Evolutionary conservation across 2,113 vertebrate species (phyloP).

Genomic region (Elanoides forficatus): DNA sequence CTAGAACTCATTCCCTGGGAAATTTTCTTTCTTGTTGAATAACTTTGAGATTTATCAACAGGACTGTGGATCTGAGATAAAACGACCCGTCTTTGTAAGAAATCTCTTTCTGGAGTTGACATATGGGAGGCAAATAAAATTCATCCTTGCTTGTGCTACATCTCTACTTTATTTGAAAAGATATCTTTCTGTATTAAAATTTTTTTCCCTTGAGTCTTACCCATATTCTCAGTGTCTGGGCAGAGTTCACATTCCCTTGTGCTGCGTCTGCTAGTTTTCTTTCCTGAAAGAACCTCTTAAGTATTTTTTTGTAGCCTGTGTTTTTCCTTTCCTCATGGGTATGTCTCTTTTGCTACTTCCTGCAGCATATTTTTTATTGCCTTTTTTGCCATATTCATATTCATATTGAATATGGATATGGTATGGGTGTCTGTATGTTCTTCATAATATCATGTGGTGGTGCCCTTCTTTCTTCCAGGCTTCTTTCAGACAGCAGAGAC

Average conservation of each 20-base stretch:
- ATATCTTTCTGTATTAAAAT: neutral
- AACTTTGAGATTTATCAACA: constrained; percentile 1
- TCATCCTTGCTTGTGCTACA: neutral
- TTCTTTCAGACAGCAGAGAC: neutral
- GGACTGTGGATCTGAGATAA: neutral
- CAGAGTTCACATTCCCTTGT: neutral
- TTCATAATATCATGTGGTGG: neutral
- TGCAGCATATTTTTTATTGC: neutral
- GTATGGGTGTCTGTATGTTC: neutral
- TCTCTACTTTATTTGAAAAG: neutral
- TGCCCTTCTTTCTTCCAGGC: neutral
- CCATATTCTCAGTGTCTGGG: neutral
- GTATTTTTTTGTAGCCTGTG: neutral
- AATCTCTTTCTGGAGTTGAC: neutral
- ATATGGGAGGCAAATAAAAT: neutral
- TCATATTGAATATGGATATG: too few species aligned
- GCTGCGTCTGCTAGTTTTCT: neutral
- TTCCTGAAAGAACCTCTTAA: neutral
- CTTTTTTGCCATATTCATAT: neutral
- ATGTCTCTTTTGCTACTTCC: neutral
- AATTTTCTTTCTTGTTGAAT: neutral
- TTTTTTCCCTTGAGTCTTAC: neutral
- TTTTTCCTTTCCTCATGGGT: neutral
- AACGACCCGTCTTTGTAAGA: neutral
- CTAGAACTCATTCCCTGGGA: neutral